phyloP scores from a whole-genome alignment of 2,797 vertebrate species.

The Pteronotus mesoamericanus region DNA sequence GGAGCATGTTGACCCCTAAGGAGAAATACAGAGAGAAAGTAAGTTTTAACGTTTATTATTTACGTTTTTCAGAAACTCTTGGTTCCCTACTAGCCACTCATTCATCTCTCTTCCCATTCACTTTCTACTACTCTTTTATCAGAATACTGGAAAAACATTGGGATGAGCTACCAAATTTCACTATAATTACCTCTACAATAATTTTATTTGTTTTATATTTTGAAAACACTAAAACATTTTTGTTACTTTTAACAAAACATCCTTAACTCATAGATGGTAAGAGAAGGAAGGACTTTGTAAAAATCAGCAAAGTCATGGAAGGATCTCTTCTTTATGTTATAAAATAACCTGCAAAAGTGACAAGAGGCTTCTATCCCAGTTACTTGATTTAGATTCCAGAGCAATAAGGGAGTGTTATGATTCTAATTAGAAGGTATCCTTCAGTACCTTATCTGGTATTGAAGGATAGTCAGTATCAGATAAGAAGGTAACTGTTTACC shows the following conservation, averaged over 20 bases:
- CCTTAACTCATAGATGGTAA: background rate
- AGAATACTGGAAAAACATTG: background rate
- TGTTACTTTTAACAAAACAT: background rate
- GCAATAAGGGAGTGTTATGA: background rate
- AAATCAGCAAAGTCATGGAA: background rate
- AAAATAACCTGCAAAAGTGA: background rate
- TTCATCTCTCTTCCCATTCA: background rate
- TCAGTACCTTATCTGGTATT: too few relatives aligned
- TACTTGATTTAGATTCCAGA: background rate
- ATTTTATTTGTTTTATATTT: slow-evolving; percentile 17
- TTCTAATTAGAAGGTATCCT: background rate
- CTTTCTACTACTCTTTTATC: background rate
- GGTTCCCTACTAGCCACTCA: background rate
- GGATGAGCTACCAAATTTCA: background rate
- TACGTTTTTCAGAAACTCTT: background rate
- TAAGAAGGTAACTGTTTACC: background rate
- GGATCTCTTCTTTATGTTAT: background rate
- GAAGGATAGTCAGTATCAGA: background rate
- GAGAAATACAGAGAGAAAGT: background rate
- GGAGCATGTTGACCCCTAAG: background rate
- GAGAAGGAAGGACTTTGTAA: background rate
- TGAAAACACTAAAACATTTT: background rate
- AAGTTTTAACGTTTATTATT: background rate
- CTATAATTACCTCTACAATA: background rate
- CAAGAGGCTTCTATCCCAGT: background rate